These are phyloP conservation scores for Thelaira solivaga DNA, from an alignment of 2,888 invertebrate genomes.

Conservation along the genomic window DNA sequence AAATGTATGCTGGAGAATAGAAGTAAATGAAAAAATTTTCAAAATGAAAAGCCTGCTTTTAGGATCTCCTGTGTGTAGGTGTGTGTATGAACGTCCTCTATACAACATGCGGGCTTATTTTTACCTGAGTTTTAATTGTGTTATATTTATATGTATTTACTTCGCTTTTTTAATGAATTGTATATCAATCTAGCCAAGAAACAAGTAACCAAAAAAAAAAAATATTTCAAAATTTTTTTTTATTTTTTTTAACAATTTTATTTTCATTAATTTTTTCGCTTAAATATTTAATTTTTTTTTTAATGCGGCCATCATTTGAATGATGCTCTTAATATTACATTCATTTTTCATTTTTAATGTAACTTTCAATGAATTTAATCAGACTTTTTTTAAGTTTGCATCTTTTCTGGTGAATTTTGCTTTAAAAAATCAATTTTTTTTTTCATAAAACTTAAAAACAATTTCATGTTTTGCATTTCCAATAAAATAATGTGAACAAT, in stretches of 20 bases:
- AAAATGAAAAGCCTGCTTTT: too few species aligned
- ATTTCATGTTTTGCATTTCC: constrained; percentile 62
- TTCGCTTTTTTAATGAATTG: too few species aligned
- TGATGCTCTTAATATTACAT: neutral
- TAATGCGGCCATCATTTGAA: neutral
- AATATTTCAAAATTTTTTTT: too few species aligned
- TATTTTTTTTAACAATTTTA: too few species aligned
- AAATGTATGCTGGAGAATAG: neutral
- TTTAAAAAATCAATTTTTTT: neutral
- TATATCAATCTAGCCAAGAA: too few species aligned
- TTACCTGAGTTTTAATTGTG: too few species aligned
- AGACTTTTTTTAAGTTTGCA: constrained; percentile 4
- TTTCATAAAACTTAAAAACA: constrained; percentile 58
- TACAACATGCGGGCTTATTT: too few species aligned
- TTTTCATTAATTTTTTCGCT: neutral
- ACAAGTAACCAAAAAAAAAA: too few species aligned
- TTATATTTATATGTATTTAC: too few species aligned
- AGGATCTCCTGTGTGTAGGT: too few species aligned
- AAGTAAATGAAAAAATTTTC: neutral
- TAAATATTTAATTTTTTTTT: neutral
- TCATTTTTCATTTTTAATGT: constrained; percentile 21
- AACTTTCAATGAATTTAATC: constrained; percentile 20
- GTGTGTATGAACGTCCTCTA: too few species aligned
- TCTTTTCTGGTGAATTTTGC: constrained; percentile 11
- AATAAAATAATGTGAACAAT: constrained; percentile 61